phyloP scores from a whole-genome alignment of 2,797 vertebrate species.

The Oophaga sylvatica region DNA sequence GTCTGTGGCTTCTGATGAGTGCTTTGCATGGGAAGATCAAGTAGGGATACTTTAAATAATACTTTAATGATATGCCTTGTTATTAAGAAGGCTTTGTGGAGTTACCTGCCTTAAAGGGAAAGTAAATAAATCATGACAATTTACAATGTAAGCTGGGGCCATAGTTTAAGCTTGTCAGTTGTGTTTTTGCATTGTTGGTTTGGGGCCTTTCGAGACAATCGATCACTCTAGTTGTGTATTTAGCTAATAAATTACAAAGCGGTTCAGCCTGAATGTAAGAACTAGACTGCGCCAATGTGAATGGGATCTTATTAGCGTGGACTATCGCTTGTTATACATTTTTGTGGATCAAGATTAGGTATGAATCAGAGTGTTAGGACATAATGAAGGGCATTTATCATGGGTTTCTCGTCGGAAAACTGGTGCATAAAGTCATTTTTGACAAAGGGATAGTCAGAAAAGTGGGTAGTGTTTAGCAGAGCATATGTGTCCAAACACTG shows the following conservation, averaged over 20 bases:
- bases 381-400: no score
- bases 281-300: neutral
- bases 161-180: neutral
- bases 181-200: neutral
- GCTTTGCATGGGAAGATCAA: constrained; percentile 10
- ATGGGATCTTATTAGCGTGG: neutral
- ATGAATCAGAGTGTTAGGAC: neutral
- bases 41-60: constrained; percentile 4
- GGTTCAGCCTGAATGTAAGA: neutral
- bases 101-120: constrained; percentile 22
- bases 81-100: neutral
- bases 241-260: neutral
- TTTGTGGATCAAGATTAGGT: neutral
- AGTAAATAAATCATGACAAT: neutral
- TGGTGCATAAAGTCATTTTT: no score
- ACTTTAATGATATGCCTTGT: neutral
- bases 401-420: no score
- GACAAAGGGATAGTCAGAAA: no score
- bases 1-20: neutral
- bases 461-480: no score
- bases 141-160: neutral
- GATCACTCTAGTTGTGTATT: neutral
- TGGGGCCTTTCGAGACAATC: neutral
- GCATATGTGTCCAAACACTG: no score
- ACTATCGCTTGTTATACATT: neutral